A percentile compares a stretch with the other conserved stretches of the same genome.
Evolutionary conservation across 2,888 invertebrate species (phyloP).

Genomic region (Periphyllus acericola): DNA sequence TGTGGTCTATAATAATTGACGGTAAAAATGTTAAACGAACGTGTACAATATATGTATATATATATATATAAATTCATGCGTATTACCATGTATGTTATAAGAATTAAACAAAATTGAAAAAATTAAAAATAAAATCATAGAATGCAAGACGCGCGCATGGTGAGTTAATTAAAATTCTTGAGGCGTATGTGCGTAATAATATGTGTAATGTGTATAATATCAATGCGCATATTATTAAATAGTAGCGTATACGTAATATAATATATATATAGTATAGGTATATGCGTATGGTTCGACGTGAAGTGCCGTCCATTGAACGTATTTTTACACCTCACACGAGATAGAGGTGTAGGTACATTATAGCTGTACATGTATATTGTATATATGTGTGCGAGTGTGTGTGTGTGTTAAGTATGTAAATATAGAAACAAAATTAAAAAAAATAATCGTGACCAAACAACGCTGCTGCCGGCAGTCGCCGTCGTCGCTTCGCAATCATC

Average conservation of each 20-base stretch:
- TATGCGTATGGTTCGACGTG: neutral
- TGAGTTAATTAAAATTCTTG: conserved; percentile 37
- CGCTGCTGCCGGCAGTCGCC: neutral
- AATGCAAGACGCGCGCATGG: too few species aligned
- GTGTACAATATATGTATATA: too few species aligned
- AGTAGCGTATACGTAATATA: neutral
- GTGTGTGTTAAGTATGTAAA: too few species aligned
- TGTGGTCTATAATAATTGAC: too few species aligned
- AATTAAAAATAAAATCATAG: too few species aligned
- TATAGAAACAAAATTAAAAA: too few species aligned
- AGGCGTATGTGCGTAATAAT: neutral
- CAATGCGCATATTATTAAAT: neutral
- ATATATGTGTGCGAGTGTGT: neutral
- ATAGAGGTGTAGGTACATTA: neutral
- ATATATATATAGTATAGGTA: too few species aligned
- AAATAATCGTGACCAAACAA: conserved; percentile 17
- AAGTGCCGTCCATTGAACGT: neutral
- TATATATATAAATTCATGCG: too few species aligned
- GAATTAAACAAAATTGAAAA: too few species aligned
- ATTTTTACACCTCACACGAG: neutral
- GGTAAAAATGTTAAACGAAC: too few species aligned
- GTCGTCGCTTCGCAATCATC: conserved; percentile 17
- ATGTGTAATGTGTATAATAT: neutral
- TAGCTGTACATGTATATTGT: neutral
- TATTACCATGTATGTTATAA: too few species aligned